Conservation (phyloP, 2,888 invertebrate species). For the Agrilus biguttatus region DNA sequence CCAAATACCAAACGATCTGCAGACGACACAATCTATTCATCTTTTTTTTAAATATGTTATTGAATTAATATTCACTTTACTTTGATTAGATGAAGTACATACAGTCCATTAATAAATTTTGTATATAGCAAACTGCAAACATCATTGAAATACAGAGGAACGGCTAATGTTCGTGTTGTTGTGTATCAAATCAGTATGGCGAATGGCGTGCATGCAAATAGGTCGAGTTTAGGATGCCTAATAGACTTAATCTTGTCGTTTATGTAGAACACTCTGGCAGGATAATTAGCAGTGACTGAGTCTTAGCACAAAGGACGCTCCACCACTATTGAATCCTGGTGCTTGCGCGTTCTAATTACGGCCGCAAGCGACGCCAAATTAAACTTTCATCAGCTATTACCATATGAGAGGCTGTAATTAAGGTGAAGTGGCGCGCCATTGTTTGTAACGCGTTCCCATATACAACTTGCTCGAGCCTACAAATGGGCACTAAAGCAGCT, state of each 20-base stretch:
- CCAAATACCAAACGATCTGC: too few relatives aligned
- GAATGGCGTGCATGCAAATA: constrained; percentile 28
- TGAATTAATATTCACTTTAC: too few relatives aligned
- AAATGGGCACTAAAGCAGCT: neutral
- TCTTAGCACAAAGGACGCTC: constrained; percentile 23
- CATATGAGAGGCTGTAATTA: constrained; percentile 35
- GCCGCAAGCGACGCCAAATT: constrained; percentile 33
- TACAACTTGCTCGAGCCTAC: constrained; percentile 8
- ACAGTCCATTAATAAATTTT: too few relatives aligned
- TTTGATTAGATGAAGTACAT: too few relatives aligned
- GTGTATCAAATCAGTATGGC: too few relatives aligned
- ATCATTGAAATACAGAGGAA: too few relatives aligned
- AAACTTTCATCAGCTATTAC: constrained; percentile 35
- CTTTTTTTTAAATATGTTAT: too few relatives aligned
- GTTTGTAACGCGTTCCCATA: constrained; percentile 17
- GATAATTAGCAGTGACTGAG: constrained; percentile 31
- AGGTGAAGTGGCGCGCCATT: constrained; percentile 27
- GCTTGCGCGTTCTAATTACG: constrained; percentile 33
- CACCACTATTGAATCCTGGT: constrained; percentile 28
- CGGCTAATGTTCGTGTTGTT: too few relatives aligned
- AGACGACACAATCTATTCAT: too few relatives aligned
- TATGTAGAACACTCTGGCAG: constrained; percentile 33
- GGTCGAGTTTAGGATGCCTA: constrained; percentile 31
- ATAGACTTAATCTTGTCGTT: constrained; percentile 36
- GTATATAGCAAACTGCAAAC: too few relatives aligned